Conservation (phyloP, 1,140 invertebrate genomes). For the Euura saliciscinereae region DNA sequence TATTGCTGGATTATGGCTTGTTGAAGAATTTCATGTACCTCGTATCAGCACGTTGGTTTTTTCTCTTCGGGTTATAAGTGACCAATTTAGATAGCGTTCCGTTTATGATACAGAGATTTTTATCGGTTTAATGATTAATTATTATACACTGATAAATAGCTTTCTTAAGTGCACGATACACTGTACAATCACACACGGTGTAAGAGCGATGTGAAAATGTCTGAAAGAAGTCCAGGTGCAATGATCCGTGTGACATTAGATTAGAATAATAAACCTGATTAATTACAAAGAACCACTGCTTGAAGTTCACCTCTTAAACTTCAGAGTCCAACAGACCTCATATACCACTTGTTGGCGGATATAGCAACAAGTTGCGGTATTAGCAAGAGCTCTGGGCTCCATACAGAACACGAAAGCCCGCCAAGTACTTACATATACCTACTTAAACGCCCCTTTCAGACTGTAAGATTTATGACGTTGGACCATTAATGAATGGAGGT, state of each 20-base stretch:
- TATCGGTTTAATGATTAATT: conserved; percentile 2
- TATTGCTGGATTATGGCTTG: no score
- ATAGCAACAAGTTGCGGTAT: no score
- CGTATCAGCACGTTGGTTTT: no score
- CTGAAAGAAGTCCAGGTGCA: not conserved
- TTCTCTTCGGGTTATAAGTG: not conserved
- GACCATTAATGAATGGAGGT: not conserved
- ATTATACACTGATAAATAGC: not conserved
- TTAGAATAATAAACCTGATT: conserved; percentile 6
- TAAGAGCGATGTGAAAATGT: not conserved
- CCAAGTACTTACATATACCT: not conserved
- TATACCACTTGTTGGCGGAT: not conserved
- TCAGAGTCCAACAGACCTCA: not conserved
- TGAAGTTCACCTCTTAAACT: not conserved
- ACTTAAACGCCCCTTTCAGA: not conserved
- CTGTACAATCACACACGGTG: not conserved
- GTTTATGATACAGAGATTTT: not conserved
- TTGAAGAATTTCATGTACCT: no score
- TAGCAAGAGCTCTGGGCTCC: not conserved
- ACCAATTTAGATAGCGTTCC: not conserved
- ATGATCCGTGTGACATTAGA: not conserved
- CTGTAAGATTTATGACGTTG: not conserved
- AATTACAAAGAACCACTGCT: not conserved
- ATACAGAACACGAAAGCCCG: not conserved
- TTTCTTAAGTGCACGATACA: not conserved